Evolutionary conservation across 1,140 invertebrate species (phyloP).

Genomic region (Megalonaias nervosa): DNA sequence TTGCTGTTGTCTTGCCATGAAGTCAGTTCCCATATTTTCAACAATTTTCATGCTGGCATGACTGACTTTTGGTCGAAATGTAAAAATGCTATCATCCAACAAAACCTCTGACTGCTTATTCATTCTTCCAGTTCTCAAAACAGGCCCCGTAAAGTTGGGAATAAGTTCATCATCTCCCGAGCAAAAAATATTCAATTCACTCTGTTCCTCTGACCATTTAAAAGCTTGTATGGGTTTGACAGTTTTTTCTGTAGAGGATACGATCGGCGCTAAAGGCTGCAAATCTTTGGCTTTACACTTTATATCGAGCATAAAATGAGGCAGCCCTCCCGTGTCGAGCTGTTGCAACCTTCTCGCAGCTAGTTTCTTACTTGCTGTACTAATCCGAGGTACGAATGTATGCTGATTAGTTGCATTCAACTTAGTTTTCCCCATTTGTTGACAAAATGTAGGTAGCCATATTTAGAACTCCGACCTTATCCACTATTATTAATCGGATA

Average conservation of each 20-base stretch:
- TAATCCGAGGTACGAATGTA: constrained; percentile 58
- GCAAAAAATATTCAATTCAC: constrained; percentile 22
- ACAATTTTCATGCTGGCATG: constrained; percentile 61
- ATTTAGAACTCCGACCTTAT: constrained; percentile 24
- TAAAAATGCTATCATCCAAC: constrained; percentile 62
- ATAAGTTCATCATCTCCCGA: not conserved
- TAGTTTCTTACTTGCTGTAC: constrained; percentile 57
- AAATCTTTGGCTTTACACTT: constrained; percentile 39
- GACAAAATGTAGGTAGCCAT: constrained; percentile 34
- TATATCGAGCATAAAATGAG: constrained; percentile 58
- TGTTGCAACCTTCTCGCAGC: constrained; percentile 41
- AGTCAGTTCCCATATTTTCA: constrained; percentile 64
- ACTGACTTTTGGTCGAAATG: constrained; percentile 65
- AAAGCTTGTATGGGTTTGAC: constrained; percentile 4
- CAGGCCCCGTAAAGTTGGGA: constrained; percentile 14
- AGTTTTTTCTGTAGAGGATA: constrained; percentile 10
- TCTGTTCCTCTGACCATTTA: not conserved
- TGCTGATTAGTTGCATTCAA: constrained; percentile 41
- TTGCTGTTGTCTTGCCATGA: constrained; percentile 66
- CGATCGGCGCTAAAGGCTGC: constrained; percentile 44
- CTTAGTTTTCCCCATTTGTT: constrained; percentile 58
- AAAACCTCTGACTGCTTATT: constrained; percentile 35
- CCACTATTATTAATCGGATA: constrained; percentile 26
- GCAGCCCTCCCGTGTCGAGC: constrained; percentile 41
- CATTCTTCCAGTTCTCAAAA: constrained; percentile 39